A percentile compares a stretch with the other conserved stretches of the same genome.
These are phyloP conservation scores for Pteronotus mesoamericanus DNA, from an alignment of 2,797 vertebrate species.

Conservation along the genomic window DNA sequence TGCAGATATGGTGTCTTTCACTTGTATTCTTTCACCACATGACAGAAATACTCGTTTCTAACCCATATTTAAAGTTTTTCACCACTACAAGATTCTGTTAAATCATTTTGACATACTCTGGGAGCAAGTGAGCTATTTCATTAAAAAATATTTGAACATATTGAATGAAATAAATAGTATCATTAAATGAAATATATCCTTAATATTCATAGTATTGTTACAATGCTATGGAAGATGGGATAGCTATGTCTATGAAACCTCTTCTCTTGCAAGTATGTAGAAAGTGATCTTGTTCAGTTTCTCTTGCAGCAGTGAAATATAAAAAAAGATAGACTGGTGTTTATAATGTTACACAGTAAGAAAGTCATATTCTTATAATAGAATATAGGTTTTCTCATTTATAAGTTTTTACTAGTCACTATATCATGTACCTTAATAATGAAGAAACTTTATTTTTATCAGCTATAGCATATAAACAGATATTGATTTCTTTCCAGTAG, in stretches of 20 bases:
- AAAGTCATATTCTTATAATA: neutral
- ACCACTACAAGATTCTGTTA: neutral
- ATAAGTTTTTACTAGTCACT: neutral
- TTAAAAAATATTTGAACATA: neutral
- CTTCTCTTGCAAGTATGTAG: neutral
- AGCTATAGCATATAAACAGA: neutral
- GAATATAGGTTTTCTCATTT: neutral
- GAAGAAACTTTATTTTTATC: constrained; percentile 27
- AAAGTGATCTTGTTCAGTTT: constrained; percentile 2
- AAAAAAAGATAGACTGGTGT: neutral
- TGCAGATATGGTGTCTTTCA: neutral
- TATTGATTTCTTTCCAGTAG: constrained; percentile 16
- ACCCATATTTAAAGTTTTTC: neutral
- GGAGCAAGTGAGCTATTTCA: neutral
- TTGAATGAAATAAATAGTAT: neutral
- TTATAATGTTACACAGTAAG: neutral
- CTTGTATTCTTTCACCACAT: neutral
- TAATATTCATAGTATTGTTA: neutral
- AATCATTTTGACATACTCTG: neutral
- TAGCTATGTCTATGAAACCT: neutral
- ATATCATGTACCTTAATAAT: neutral
- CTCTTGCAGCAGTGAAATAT: neutral
- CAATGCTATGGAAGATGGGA: neutral
- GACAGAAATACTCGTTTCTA: neutral
- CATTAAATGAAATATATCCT: neutral